Evolutionary conservation across 2,113 vertebrate species (phyloP).

Genomic region (Numenius arquata): DNA sequence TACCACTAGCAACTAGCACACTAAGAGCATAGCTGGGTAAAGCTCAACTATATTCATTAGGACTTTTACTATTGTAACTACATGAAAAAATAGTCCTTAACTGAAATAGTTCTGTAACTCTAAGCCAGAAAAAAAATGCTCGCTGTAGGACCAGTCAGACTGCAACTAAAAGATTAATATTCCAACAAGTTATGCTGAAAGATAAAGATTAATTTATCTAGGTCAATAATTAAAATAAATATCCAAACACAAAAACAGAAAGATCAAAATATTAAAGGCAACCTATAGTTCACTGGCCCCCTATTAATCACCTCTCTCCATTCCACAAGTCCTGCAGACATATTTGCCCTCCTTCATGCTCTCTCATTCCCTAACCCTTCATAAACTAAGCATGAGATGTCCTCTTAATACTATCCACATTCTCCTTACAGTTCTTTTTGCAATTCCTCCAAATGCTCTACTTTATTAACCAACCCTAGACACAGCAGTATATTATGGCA

Average conservation of each 20-base stretch:
- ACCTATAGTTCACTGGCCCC: background rate
- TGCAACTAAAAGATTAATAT: background rate
- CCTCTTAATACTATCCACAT: background rate
- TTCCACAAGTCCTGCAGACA: background rate
- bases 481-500: background rate
- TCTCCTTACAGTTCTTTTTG: background rate
- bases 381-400: background rate
- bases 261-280: background rate
- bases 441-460: background rate
- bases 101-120: background rate
- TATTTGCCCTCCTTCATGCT: background rate
- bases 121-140: background rate
- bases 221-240: background rate
- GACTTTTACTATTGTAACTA: background rate
- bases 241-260: background rate
- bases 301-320: background rate
- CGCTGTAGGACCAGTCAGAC: background rate
- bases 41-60: background rate
- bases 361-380: background rate
- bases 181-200: background rate
- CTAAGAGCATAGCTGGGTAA: background rate
- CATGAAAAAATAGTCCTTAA: background rate
- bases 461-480: background rate
- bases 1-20: background rate
- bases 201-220: background rate